Base-by-base conservation (phyloP, 2,113 vertebrate species). In the Tretioscincus oriximinensis region DNA sequence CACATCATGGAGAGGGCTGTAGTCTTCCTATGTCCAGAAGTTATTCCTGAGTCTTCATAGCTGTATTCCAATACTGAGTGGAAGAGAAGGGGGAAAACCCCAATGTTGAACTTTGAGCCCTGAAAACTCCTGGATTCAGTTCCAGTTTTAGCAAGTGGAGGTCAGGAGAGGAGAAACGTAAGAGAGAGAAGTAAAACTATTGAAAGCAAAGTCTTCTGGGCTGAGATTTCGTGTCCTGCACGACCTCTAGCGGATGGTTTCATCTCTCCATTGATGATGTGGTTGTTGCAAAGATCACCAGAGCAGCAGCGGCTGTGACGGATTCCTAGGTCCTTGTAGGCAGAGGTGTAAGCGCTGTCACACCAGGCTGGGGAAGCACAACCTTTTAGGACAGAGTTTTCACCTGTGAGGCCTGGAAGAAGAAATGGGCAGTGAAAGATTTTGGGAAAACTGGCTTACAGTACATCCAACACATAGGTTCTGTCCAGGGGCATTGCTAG, bases 301-400 rank as follows among this genome's bases (percentile, higher is more conserved):
- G 14, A 26, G 28, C 82, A 84, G 77, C 82, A 84, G 10, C 5
- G 76, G 71, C 47, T 49, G 16, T 69, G 24, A 22, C 60, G 4
- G 9, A 21, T 54, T 1, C 76, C 51, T 51, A 84, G n/a, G 28
- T 74, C 47, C 71, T 79, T 79, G 64, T 84, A 79, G 70, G 79
- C 24, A 16, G 82, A 26, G 2, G 64, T 79, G 7, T 84, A 84
- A 16, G 76, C 51, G n/a, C 76, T 49, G 16, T 69, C 5, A 9
- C 82, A 84, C 82, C 82, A 84, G 12, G 76, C 66, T 1, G 82
- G 41, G 9, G 76, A 74, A 49, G 76, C 82, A 31, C 82, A 84
- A 22, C 82, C 82, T 58, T 84, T 84, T 14, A 84, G 1, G 0
- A 63, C 0, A 0, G 64, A 21, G n/a, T 10, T 49, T 5, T 73